Evolutionary conservation across 2,888 invertebrate genomes (phyloP), one percentile per base, ranked within the genome.

Genomic region (Gisinianus flammeolus): DNA sequence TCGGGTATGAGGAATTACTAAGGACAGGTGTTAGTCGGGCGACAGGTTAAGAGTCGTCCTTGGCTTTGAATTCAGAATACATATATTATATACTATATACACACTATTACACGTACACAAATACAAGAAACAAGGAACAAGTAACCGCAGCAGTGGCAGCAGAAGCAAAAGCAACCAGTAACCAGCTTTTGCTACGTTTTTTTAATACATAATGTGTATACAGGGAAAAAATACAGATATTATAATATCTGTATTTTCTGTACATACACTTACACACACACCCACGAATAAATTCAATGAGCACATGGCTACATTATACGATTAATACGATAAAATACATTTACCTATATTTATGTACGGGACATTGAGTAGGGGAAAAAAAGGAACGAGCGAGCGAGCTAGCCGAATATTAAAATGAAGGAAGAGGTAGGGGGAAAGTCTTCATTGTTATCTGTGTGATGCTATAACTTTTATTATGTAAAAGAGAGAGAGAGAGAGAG

Each of bases 1-100:
- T 72, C 72, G 72, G 72, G 72, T 19, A 72, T 31, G 72, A 72
- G 62, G 72, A 72, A 74, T 74, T 73, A 67, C 19, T 12, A 78
- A 78, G 78, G 81, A 80, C 83, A 83, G 83, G 83, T 83, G 83
- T 83, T 82, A 77, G 79, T 82, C 82, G 77, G 58, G 77, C 74
- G 80, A 77, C 81, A 82, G 83, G 82, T 82, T 82, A 83, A 82
- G 79, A 82, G 79, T 83, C 82, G 83, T 76, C 83, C 83, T 83
- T 83, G 83, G 81, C 83, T 82, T 81, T 83, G 83, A 79, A 62
- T 12, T 28, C 26, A 44, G 24, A 58, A 58, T 58, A 8, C 26
- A 26, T n/a, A n/a, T n/a, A n/a, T n/a, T n/a, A n/a, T n/a, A n/a
- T n/a, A n/a, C n/a, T n/a, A n/a, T n/a, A n/a, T n/a, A n/a, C n/a